Percentiles rank a stretch among this genome's conserved stretches.
These are phyloP conservation scores for Leptopilina syphax DNA, from an alignment of 2,888 invertebrate genomes.

Conservation along the genomic window DNA sequence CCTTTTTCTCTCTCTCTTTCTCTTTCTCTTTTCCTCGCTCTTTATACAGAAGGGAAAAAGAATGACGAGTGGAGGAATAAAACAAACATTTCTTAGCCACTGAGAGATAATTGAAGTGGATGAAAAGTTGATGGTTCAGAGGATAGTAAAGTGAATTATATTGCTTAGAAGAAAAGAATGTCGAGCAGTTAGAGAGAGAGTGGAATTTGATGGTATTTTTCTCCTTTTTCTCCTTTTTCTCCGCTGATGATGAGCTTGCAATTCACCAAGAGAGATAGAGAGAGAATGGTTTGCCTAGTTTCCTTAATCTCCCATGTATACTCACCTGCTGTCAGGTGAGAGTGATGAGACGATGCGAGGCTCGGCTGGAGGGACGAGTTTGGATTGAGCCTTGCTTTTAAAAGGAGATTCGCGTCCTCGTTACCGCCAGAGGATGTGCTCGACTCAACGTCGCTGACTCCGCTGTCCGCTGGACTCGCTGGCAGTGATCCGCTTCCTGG, in stretches of 20 bases:
- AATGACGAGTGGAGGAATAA: neutral
- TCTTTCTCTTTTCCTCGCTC: too few relatives aligned
- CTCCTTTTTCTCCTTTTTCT: neutral
- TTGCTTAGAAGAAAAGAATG: neutral
- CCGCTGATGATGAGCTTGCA: constrained; percentile 3
- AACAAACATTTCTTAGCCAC: neutral
- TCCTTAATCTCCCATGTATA: constrained; percentile 52
- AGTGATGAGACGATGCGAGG: constrained; percentile 73
- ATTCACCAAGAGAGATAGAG: too few relatives aligned
- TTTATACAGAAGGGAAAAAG: too few relatives aligned
- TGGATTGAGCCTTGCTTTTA: constrained; percentile 92
- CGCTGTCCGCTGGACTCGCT: constrained; percentile 97
- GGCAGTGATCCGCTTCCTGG: constrained; percentile 89
- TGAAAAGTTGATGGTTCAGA: neutral
- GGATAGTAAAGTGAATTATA: neutral
- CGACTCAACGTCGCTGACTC: constrained; percentile 97
- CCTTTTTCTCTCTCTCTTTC: too few relatives aligned
- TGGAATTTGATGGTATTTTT: constrained; percentile 18
- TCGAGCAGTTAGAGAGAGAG: neutral
- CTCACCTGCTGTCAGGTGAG: constrained; percentile 74
- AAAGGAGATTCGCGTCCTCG: constrained; percentile 77
- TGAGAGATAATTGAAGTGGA: constrained; percentile 11
- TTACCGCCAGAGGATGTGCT: constrained; percentile 86
- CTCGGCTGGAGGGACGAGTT: constrained; percentile 76
- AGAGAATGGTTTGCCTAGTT: constrained; percentile 11